Evolutionary conservation across 2,888 invertebrate genomes (phyloP), one percentile per base, ranked within the genome.

Genomic region (Himalopsyche anomala): DNA sequence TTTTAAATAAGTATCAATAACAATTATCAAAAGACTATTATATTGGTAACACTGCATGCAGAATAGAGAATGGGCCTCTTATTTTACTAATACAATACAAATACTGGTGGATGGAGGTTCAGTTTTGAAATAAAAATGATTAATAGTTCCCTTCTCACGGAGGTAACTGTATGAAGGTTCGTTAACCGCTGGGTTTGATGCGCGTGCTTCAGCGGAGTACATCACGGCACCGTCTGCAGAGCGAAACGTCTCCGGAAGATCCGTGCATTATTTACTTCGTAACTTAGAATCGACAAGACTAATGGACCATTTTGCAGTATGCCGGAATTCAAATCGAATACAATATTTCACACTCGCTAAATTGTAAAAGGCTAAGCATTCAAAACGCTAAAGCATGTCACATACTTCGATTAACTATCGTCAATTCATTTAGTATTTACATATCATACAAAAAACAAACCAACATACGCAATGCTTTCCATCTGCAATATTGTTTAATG

Each of bases 71-170:
- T 19, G 28, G 28, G 19, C 28, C 19, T 62, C 62, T 62, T 28
- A 19, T 62, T 62, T 62, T 62, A 62, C 62, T 19, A 62, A 62
- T 62, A 28, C 62, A 62, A 62, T 62, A 19, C 62, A 62, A 62
- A 62, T 19, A 62, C n/a, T 62, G 28, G 19, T 19, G 62, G n/a
- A 56, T n/a, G 56, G 56, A 56, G 56, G 5, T 19, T 56, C n/a
- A 19, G 62, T 62, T 62, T 62, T 62, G 62, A 62, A 62, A 62
- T 62, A 19, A 62, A 62, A 62, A 62, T 62, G 62, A 62, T 62
- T 62, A 62, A 62, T 62, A 62, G 62, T 19, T 62, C 62, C 62
- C 62, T 62, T 62, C 62, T 62, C 62, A 62, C 62, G 62, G 62
- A 62, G 62, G 19, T 62, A 62, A 62, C 62, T 62, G 62, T 62